Base-by-base conservation (phyloP, 2,113 vertebrate species). In the Cinclus cinclus region DNA sequence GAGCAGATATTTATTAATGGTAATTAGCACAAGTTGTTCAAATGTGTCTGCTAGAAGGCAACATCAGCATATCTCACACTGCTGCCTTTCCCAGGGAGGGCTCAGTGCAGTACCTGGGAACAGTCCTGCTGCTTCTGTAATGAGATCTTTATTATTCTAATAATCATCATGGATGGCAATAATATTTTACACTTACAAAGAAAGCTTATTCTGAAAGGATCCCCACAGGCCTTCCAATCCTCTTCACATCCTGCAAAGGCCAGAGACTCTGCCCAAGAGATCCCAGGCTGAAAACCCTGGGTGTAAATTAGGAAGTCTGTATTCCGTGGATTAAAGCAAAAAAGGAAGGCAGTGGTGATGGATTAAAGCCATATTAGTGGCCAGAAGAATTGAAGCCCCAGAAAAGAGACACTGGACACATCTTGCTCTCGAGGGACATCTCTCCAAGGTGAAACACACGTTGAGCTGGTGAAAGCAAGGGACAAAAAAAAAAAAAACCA, bases 121-220 rank as follows among this genome's bases (percentile, higher is more conserved):
- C 25, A 50, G 49, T 22, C 87, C n/a, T 95, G 87, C 90, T 95
- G 87, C 52, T 78, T 33, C 92, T 60, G 15, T 89, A 97, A 96
- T 92, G 82, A 95, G 90, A 80, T 77, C 84, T 95, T 91, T 63
- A 92, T 94, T 94, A 83, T 92, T 80, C 89, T 58, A 92, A 83
- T 96, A 85, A 94, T 94, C 75, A 81, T 31, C n/a, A 15, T 8
- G 82, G 71, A 69, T 58, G 62, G 76, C 22, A 83, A 60, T 37
- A 74, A 60, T 56, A 62, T 73, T 87, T 85, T 85, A 76, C 69
- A 49, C 70, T 76, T 52, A 13, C 71, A 85, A 82, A 75, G 58
- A 68, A 75, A 73, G 28, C 47, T 91, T 11, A 9, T 83, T 83
- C 70, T 64, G 60, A 64, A 70, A 89, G 77, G 49, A 89, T 78